phyloP scores from a whole-genome alignment of 1,140 invertebrate genomes.

The Limonius californicus region DNA sequence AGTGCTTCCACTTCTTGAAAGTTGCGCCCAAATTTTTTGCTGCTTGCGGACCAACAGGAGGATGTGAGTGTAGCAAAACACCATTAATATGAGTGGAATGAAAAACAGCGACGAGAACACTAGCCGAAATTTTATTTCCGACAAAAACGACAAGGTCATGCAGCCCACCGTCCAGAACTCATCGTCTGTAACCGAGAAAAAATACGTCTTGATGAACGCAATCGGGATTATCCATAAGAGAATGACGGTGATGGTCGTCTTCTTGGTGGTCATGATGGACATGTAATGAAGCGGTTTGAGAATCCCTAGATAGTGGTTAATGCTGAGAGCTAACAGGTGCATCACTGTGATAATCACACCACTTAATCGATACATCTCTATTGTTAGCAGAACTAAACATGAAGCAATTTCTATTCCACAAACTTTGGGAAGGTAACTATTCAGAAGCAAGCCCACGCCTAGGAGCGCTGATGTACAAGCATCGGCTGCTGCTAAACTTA shows the following conservation, averaged over 20 bases:
- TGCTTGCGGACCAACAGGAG: constrained; percentile 54
- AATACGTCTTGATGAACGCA: constrained; percentile 46
- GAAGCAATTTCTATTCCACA: constrained; percentile 23
- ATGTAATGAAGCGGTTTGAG: constrained; percentile 60
- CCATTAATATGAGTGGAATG: constrained; percentile 54
- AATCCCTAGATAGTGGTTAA: constrained; percentile 65
- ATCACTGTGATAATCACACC: constrained; percentile 58
- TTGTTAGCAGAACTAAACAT: constrained; percentile 32
- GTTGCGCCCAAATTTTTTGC: constrained; percentile 49
- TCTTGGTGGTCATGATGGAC: constrained; percentile 52
- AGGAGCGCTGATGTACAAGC: constrained; percentile 53
- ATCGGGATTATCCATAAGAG: constrained; percentile 56
- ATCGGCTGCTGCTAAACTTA: constrained; percentile 59
- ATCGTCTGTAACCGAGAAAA: constrained; percentile 3
- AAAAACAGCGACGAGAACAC: constrained; percentile 51
- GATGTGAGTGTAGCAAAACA: constrained; percentile 58
- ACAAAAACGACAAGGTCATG: neutral
- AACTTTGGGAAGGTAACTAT: constrained; percentile 49
- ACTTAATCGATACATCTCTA: constrained; percentile 55
- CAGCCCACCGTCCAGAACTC: neutral
- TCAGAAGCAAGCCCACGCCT: constrained; percentile 52
- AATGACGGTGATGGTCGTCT: constrained; percentile 47
- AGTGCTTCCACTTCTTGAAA: constrained; percentile 39
- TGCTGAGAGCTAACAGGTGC: constrained; percentile 62
- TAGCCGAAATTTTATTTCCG: constrained; percentile 33